These are phyloP conservation scores for Morbakka virulenta DNA, from an alignment of 30 jellyfish, hydroid and myxozoan genomes.

Conservation along the genomic window DNA sequence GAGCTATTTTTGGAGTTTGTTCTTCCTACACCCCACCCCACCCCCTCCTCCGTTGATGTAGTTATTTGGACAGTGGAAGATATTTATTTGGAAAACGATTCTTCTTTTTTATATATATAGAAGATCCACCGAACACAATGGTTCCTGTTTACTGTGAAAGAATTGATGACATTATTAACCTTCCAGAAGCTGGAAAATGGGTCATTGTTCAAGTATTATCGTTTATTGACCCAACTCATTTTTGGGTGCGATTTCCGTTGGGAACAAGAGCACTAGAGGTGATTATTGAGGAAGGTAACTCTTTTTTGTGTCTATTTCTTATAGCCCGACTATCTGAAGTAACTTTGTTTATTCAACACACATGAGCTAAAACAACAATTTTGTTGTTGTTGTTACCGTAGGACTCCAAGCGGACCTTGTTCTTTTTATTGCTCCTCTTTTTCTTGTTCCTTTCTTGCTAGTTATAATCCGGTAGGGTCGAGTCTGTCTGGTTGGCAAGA, in stretches of 20 bases:
- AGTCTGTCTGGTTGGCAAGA: too few relatives aligned
- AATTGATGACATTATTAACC: constrained; percentile 9
- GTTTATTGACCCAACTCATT: constrained; percentile 69
- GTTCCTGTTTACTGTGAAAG: constrained; percentile 54
- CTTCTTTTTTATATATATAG: constrained; percentile 10
- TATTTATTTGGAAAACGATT: too few relatives aligned
- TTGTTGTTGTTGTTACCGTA: not conserved
- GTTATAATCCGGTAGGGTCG: too few relatives aligned
- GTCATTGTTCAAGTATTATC: constrained; percentile 74
- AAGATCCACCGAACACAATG: constrained; percentile 8
- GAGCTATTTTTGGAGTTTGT: too few relatives aligned
- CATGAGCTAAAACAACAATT: too few relatives aligned
- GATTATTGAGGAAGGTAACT: constrained; percentile 12
- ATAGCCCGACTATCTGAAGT: not conserved
- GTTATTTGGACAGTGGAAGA: too few relatives aligned
- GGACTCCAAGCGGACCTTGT: too few relatives aligned
- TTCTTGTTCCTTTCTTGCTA: too few relatives aligned
- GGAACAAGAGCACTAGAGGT: constrained; percentile 52
- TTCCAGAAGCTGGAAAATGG: constrained; percentile 69
- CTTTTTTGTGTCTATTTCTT: not conserved
- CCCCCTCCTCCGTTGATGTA: too few relatives aligned
- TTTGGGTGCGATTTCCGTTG: constrained; percentile 83
- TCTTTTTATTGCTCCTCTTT: too few relatives aligned
- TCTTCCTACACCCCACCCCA: too few relatives aligned
- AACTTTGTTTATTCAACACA: not conserved